phyloP scores from a whole-genome alignment of 1,140 invertebrate genomes.

The Drosophila novamexicana region DNA sequence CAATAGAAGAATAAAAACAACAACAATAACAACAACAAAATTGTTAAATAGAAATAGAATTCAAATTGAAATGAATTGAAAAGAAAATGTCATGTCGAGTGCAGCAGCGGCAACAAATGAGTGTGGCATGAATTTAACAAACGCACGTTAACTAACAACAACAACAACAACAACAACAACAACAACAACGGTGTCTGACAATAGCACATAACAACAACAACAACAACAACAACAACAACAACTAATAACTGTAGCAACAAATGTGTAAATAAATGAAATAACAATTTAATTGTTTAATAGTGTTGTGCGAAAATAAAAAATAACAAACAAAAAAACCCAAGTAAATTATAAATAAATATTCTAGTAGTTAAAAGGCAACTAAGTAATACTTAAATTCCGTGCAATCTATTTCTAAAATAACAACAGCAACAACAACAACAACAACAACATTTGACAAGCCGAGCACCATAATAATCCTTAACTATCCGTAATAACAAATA shows the following conservation, averaged over 20 bases:
- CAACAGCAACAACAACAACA: slow-evolving; percentile 54
- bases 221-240: slow-evolving; percentile 18
- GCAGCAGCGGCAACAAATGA: slow-evolving; percentile 28
- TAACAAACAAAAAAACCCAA: slow-evolving; percentile 32
- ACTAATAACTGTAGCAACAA: slow-evolving; percentile 45
- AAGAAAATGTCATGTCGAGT: slow-evolving; percentile 68
- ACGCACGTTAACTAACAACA: slow-evolving; percentile 14
- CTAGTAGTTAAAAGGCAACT: slow-evolving; percentile 66
- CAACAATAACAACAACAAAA: slow-evolving; percentile 16
- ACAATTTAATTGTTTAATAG: slow-evolving; percentile 79
- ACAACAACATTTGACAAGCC: slow-evolving; percentile 52
- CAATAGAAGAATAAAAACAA: slow-evolving; percentile 15
- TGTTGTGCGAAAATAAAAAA: slow-evolving; percentile 46
- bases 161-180: slow-evolving; percentile 11
- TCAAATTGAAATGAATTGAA: slow-evolving; percentile 49
- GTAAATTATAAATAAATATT: slow-evolving; percentile 68
- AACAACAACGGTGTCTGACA: slow-evolving; percentile 32
- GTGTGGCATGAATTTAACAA: slow-evolving; percentile 23
- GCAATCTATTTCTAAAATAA: slow-evolving; percentile 83
- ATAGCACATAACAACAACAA: slow-evolving; percentile 15
- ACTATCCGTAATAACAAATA: slow-evolving; percentile 17
- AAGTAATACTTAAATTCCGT: slow-evolving; percentile 72
- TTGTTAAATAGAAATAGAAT: slow-evolving; percentile 26
- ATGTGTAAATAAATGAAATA: slow-evolving; percentile 62
- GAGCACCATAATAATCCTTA: slow-evolving; percentile 39